phyloP scores from a whole-genome alignment of 2,113 vertebrate species.

The Nibea albiflora region DNA sequence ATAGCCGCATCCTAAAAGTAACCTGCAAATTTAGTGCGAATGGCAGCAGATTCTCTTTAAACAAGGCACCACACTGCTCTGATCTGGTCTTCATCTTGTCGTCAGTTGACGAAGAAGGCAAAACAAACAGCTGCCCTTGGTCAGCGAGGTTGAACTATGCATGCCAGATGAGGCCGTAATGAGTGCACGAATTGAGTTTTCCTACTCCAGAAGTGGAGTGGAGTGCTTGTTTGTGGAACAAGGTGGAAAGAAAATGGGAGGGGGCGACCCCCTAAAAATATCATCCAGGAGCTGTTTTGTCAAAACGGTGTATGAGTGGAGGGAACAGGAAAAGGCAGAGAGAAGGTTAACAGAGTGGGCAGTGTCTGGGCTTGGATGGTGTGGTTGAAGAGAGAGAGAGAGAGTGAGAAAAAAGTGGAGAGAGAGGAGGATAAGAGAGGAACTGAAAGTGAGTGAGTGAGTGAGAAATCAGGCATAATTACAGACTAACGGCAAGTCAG shows the following conservation, averaged over 20 bases:
- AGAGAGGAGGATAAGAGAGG: conserved; percentile 8
- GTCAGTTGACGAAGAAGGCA: conserved; percentile 8
- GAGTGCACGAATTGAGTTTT: conserved; percentile 58
- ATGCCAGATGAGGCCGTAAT: conserved; percentile 48
- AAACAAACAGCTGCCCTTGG: conserved; percentile 36
- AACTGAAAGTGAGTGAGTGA: conserved; percentile 48
- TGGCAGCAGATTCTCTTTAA: neutral
- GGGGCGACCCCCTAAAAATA: conserved; percentile 73
- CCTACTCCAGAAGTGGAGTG: conserved; percentile 52
- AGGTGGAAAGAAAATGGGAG: conserved; percentile 65
- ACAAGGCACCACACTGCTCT: neutral
- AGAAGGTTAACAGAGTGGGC: conserved; percentile 45
- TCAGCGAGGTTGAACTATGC: conserved; percentile 28
- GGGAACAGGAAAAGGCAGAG: conserved; percentile 1
- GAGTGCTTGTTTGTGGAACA: conserved; percentile 76
- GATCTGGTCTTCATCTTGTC: conserved; percentile 38
- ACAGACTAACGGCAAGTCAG: conserved; percentile 49
- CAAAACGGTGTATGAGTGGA: conserved; percentile 2
- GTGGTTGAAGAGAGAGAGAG: neutral
- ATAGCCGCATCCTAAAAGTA: neutral
- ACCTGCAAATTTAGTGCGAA: neutral
- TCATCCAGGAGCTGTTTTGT: conserved; percentile 54
- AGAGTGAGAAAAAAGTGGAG: neutral
- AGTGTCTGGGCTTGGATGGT: conserved; percentile 38
- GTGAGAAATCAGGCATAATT: conserved; percentile 62